These are phyloP conservation scores for Gasterosteus nipponicus DNA, from an alignment of 2,113 vertebrate genomes.

Conservation along the genomic window DNA sequence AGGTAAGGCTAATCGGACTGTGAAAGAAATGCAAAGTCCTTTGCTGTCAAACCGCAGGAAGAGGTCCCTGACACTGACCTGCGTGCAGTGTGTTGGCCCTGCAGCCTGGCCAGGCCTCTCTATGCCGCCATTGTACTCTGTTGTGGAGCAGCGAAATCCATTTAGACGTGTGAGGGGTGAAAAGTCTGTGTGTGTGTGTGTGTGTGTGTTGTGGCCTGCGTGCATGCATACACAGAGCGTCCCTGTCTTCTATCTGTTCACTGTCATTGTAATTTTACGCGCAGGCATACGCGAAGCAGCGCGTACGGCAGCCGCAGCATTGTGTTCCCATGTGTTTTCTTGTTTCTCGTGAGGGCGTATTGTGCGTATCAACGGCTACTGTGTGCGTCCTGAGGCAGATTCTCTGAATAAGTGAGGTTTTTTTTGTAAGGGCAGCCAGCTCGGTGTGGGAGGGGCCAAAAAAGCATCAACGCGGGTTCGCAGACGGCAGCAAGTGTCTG, in stretches of 20 bases:
- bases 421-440: slow-evolving; percentile 1
- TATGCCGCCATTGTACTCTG: slow-evolving; percentile 27
- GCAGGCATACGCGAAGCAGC: slow-evolving; percentile 64
- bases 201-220: slow-evolving; percentile 16
- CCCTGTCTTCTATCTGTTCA: slow-evolving; percentile 59
- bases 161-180: slow-evolving; percentile 33
- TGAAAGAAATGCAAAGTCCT: slow-evolving; percentile 25
- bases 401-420: slow-evolving; percentile 19
- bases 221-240: slow-evolving; percentile 37
- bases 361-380: slow-evolving; percentile 72
- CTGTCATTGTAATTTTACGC: slow-evolving; percentile 69
- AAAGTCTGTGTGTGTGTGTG: slow-evolving; percentile 12
- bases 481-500: neutral
- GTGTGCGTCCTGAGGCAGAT: slow-evolving; percentile 54
- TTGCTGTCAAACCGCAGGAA: slow-evolving; percentile 26
- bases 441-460: neutral
- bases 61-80: slow-evolving; percentile 9
- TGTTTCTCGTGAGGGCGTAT: slow-evolving; percentile 60
- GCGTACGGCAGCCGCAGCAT: slow-evolving; percentile 46
- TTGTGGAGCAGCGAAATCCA: slow-evolving; percentile 47
- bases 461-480: neutral
- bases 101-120: slow-evolving; percentile 20
- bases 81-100: slow-evolving; percentile 1
- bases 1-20: slow-evolving; percentile 11
- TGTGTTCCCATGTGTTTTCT: slow-evolving; percentile 63